Base-by-base conservation (phyloP, 1,140 invertebrate genomes). In the Eumeta japonica region DNA sequence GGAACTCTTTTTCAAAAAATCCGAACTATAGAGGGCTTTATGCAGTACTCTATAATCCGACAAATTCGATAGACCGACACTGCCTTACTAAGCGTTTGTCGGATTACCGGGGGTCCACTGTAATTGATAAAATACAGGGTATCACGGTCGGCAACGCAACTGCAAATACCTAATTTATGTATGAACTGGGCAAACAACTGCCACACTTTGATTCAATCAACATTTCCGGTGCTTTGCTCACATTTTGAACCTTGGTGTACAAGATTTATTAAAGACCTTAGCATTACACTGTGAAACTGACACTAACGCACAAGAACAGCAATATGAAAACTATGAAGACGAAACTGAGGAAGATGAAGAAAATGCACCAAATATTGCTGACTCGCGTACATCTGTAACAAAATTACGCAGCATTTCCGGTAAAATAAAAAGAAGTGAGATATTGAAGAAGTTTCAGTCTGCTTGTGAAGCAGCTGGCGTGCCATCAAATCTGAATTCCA, bases 391-490 rank as follows among this genome's bases (percentile, higher is more conserved):
- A 52, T 35, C 50, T 43, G 13, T 53, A 36, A 43, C 31, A 39
- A 52, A 57, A 20, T 39, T 46, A 38, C 46, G 51, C 35, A 40
- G 30, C 46, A 46, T 56, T 52, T 52, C 39, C 42, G 46, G 43
- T 45, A 57, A 59, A 46, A 47, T 56, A 45, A 55, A 46, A 50
- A 47, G 52, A 42, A 47, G 44, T 39, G 50, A 52, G 45, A 45
- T 48, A 47, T 15, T 52, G 30, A 49, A 46, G 24, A 56, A 50
- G 40, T 56, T 56, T 50, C 44, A 48, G 28, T 49, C 47, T 41
- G 44, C 44, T 43, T 54, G 55, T 52, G 43, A 54, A 54, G 32
- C 48, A 41, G 43, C 39, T 44, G n/a, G n/a, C 37, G 37, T 39
- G 37, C 37, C 37, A 32, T 39, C 37, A 39, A 39, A 32, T 43